Percentiles rank a stretch among this genome's conserved stretches.
Evolutionary conservation across 2,113 vertebrate species (phyloP).

Genomic region (Isurus oxyrinchus): DNA sequence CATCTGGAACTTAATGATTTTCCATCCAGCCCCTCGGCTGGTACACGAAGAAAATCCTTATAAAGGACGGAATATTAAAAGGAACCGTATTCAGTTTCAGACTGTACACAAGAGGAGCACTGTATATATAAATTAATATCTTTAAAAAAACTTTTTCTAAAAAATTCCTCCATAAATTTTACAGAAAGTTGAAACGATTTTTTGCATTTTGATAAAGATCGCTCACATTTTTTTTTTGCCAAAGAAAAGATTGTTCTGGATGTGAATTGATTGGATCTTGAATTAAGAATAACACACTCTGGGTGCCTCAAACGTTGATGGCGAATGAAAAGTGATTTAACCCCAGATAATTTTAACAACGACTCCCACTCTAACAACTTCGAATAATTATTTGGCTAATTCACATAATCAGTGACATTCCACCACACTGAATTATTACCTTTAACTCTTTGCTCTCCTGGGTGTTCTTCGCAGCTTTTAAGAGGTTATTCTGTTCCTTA

Average conservation of each 20-base stretch:
- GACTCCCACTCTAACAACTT: conserved; percentile 17
- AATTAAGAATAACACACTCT: conserved; percentile 30
- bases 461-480: background rate
- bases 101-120: background rate
- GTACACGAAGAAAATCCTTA: background rate
- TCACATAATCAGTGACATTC: conserved; percentile 26
- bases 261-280: conserved; percentile 31
- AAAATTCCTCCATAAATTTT: conserved; percentile 27
- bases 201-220: conserved; percentile 29
- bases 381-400: conserved; percentile 19
- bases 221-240: background rate
- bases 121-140: conserved; percentile 19
- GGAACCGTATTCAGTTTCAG: conserved; percentile 22
- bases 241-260: conserved; percentile 28
- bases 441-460: conserved; percentile 1
- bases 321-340: background rate
- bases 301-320: conserved; percentile 23
- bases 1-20: background rate
- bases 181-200: conserved; percentile 25
- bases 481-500: background rate
- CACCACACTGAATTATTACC: background rate
- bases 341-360: conserved; percentile 29
- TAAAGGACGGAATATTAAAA: background rate
- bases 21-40: conserved; percentile 1
- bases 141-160: background rate